Evolutionary conservation across 2,888 invertebrate genomes (phyloP).

Genomic region (Rapana venosa): DNA sequence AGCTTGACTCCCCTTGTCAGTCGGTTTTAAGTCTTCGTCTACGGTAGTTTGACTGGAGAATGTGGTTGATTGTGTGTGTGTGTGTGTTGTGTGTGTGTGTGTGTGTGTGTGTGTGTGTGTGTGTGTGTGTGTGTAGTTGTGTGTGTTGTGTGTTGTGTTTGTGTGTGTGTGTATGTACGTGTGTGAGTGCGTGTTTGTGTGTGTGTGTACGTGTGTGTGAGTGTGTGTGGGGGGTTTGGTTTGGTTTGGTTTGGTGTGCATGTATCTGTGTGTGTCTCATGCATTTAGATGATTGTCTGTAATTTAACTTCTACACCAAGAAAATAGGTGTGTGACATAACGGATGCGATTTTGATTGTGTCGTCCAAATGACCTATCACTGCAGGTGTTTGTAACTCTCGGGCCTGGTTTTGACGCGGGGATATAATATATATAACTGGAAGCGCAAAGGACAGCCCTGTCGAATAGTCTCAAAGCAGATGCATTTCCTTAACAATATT

Average conservation of each 20-base stretch:
- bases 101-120: neutral
- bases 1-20: too few relatives aligned
- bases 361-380: too few relatives aligned
- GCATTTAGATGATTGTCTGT: neutral
- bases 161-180: neutral
- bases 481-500: too few relatives aligned
- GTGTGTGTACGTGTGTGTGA: neutral
- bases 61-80: neutral
- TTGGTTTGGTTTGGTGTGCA: neutral
- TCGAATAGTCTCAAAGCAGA: too few relatives aligned
- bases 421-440: too few relatives aligned
- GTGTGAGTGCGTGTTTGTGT: neutral
- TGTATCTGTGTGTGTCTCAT: neutral
- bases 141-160: neutral
- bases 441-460: too few relatives aligned
- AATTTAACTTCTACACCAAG: too few relatives aligned
- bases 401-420: too few relatives aligned
- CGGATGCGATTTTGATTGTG: too few relatives aligned
- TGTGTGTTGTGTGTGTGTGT: neutral
- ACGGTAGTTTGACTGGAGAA: neutral
- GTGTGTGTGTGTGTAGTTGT: neutral
- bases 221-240: neutral
- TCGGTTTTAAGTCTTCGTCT: too few relatives aligned
- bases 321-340: too few relatives aligned
- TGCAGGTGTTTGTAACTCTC: too few relatives aligned